Base-by-base conservation (phyloP, 2,888 invertebrate species). In the Rhagonycha lutea region DNA sequence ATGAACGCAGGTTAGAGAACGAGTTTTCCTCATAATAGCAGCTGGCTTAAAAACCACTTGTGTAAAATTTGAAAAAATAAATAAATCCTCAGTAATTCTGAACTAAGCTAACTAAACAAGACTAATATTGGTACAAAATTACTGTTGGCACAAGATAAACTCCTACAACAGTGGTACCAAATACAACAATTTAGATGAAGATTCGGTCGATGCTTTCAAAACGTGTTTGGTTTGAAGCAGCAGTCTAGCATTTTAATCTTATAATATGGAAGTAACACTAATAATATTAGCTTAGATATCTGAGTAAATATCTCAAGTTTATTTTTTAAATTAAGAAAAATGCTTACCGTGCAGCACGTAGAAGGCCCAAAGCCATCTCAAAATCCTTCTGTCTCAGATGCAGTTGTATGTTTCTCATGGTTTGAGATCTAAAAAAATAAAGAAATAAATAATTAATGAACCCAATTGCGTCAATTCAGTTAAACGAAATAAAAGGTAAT, bases 401-500 rank as follows among this genome's bases (percentile, higher is more conserved):
- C 83, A 91, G 92, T 86, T 98, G 96, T 81, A 98, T 93, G 83
- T 92, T 93, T 85, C 93, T 92, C 95, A 98, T 96, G 76, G 97
- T 96, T 84, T 95, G 94, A 78, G 92, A 92, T 87, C 97, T 97
- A 88, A 69, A 88, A 88, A 80, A 81, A 84, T n/a, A n/a, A 32
- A 32, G 9, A 18, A 32, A 32, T 69, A 47, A 12, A 26, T 70
- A 70, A 70, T 24, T 14, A 61, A 61, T 29, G 61, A 5, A 26
- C 23, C 18, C 26, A 61, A 29, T 18, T 60, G 23, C 11, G 23
- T 11, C 10, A 72, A 14, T 68, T 28, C 10, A 70, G 26, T 67
- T 62, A 70, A 68, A 8, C 29, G 47, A 73, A 14, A 61, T 60
- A 47, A 10, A 14, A 76, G 68, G 28, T 69, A 65, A 65, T 65